Conservation (phyloP, 2,113 vertebrate genomes). For the Ammodytes dubius region DNA sequence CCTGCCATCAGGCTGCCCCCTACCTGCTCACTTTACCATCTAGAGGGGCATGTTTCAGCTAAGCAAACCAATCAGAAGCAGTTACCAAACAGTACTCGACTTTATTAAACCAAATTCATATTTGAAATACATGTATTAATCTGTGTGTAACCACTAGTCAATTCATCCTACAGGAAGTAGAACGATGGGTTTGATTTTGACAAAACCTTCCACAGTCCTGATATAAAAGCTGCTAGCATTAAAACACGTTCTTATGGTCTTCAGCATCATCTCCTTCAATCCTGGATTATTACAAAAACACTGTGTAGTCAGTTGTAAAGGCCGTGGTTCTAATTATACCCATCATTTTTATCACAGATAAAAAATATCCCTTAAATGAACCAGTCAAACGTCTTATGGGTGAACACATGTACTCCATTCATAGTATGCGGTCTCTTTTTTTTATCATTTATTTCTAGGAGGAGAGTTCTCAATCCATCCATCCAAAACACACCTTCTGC, state of each 20-base stretch:
- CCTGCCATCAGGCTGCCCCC: background rate
- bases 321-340: background rate
- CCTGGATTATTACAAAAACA: slow-evolving; percentile 31
- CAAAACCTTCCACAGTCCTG: background rate
- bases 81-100: slow-evolving; percentile 3
- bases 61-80: slow-evolving; percentile 6
- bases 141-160: background rate
- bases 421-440: background rate
- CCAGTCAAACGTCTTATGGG: background rate
- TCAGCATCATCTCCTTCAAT: background rate
- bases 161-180: too few relatives aligned
- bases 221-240: slow-evolving; percentile 3
- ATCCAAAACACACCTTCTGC: background rate
- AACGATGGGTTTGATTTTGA: background rate
- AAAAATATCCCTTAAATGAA: slow-evolving; percentile 9
- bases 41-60: background rate
- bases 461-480: background rate
- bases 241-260: background rate
- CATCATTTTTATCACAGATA: background rate
- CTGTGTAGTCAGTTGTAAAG: slow-evolving; percentile 5
- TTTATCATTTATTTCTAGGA: background rate
- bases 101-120: slow-evolving; percentile 46
- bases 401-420: background rate
- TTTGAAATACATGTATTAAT: background rate
- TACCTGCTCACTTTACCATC: too few relatives aligned